A percentile compares a stretch with the other conserved stretches of the same genome.
These are phyloP conservation scores for Dinoponera quadriceps DNA, from an alignment of 1,140 invertebrate genomes.

Conservation along the genomic window DNA sequence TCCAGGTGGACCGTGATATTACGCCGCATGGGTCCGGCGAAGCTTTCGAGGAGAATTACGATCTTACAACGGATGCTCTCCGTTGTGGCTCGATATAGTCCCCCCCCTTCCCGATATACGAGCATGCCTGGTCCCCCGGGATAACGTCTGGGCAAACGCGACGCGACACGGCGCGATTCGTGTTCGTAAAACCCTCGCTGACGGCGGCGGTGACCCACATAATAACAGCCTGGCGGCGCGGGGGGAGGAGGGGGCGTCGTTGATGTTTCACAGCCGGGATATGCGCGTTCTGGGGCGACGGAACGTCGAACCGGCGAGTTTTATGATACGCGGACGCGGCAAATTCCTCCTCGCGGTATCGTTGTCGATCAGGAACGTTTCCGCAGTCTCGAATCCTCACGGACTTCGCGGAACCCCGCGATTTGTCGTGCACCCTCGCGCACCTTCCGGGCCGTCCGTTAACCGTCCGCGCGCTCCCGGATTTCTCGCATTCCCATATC, in stretches of 20 bases:
- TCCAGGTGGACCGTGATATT: neutral
- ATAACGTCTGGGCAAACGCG: slow-evolving; percentile 37
- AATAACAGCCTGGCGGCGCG: neutral
- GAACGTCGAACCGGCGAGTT: no score
- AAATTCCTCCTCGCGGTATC: no score
- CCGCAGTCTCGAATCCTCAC: no score
- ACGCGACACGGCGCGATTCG: slow-evolving; percentile 27
- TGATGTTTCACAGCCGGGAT: no score
- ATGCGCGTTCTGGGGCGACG: no score
- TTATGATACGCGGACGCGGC: no score
- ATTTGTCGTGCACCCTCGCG: no score
- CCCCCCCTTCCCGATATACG: neutral
- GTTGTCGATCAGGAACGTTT: no score
- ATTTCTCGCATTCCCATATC: no score
- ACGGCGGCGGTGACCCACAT: slow-evolving; percentile 41
- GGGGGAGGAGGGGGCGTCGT: neutral
- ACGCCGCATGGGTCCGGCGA: neutral
- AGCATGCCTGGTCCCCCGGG: slow-evolving; percentile 4
- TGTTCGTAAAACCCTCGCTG: slow-evolving; percentile 23
- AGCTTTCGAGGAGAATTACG: slow-evolving; percentile 31
- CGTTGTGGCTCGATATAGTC: neutral
- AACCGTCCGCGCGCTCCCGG: neutral
- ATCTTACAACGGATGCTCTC: neutral
- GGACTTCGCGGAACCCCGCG: no score
- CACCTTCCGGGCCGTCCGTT: no score